Conservation (phyloP, 1,140 invertebrate species). For the Euwallacea fornicatus region DNA sequence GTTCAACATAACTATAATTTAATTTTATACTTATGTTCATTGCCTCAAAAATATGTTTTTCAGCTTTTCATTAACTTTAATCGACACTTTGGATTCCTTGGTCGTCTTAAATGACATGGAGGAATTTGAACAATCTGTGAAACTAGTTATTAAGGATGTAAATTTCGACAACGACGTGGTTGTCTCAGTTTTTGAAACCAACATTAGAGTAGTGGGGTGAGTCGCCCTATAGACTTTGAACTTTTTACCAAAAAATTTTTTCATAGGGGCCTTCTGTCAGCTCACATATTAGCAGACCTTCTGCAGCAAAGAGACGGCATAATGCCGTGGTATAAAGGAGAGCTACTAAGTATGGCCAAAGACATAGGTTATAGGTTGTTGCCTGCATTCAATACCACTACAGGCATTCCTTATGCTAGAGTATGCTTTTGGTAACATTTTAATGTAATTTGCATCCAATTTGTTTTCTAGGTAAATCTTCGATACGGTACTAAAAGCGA, state of each 20-base stretch:
- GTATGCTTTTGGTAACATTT: slow-evolving; percentile 58
- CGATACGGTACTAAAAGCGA: slow-evolving; percentile 82
- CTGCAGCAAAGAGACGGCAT: slow-evolving; percentile 74
- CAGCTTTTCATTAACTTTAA: slow-evolving; percentile 94
- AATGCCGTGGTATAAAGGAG: slow-evolving; percentile 89
- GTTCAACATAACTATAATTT: too few relatives aligned
- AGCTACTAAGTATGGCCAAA: slow-evolving; percentile 87
- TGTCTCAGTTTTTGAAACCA: slow-evolving; percentile 98
- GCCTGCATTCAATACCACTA: slow-evolving; percentile 96
- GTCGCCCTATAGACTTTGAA: slow-evolving; percentile 35
- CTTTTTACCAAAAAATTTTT: slow-evolving; percentile 39
- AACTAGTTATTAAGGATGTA: slow-evolving; percentile 82
- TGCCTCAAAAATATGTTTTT: slow-evolving; percentile 53
- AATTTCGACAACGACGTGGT: slow-evolving; percentile 92
- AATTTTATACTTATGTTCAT: too few relatives aligned
- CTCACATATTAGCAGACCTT: slow-evolving; percentile 86
- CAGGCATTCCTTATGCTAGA: slow-evolving; percentile 94
- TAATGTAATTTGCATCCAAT: not conserved
- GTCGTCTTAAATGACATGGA: slow-evolving; percentile 89
- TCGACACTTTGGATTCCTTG: slow-evolving; percentile 93
- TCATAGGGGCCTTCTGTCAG: slow-evolving; percentile 83
- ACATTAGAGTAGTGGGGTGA: slow-evolving; percentile 94
- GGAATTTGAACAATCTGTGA: slow-evolving; percentile 91
- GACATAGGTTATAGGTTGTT: slow-evolving; percentile 90
- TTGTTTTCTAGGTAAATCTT: slow-evolving; percentile 78